These are phyloP conservation scores for Goniozus legneri DNA, from an alignment of 1,140 invertebrate genomes.

Conservation along the genomic window DNA sequence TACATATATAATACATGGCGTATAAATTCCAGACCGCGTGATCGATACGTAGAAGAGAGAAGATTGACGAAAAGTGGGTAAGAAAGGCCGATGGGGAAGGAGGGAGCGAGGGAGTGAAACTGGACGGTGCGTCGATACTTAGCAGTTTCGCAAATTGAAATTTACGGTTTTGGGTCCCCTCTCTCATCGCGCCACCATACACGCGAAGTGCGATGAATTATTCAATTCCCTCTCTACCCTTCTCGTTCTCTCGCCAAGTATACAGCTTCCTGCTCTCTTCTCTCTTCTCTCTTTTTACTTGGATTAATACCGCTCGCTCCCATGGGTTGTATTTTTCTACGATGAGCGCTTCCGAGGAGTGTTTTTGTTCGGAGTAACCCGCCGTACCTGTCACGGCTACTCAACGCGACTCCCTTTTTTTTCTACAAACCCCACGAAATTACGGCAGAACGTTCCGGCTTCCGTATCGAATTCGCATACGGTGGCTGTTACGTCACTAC, in stretches of 20 bases:
- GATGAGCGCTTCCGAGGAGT: too few relatives aligned
- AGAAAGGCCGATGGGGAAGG: conserved; percentile 9
- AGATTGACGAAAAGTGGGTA: conserved; percentile 18
- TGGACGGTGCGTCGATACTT: conserved; percentile 23
- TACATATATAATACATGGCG: too few relatives aligned
- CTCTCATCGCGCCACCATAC: too few relatives aligned
- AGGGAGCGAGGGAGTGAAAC: too few relatives aligned
- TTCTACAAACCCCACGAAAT: too few relatives aligned
- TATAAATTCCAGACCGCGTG: conserved; percentile 18
- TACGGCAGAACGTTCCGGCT: too few relatives aligned
- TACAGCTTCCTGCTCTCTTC: conserved; percentile 6
- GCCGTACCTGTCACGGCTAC: too few relatives aligned
- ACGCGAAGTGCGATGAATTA: conserved; percentile 38
- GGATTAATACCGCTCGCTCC: conserved; percentile 22
- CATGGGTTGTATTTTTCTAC: background rate
- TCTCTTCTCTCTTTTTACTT: conserved; percentile 6
- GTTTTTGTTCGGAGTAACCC: too few relatives aligned
- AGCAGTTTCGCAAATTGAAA: conserved; percentile 44
- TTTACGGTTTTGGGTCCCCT: conserved; percentile 25
- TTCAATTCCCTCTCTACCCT: conserved; percentile 31
- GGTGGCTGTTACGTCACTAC: too few relatives aligned
- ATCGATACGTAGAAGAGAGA: conserved; percentile 23
- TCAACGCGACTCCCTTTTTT: too few relatives aligned
- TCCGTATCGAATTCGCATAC: too few relatives aligned
- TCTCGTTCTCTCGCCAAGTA: too few relatives aligned